phyloP scores from a whole-genome alignment of 2,113 vertebrate genomes.

The Chaetura pelagica region DNA sequence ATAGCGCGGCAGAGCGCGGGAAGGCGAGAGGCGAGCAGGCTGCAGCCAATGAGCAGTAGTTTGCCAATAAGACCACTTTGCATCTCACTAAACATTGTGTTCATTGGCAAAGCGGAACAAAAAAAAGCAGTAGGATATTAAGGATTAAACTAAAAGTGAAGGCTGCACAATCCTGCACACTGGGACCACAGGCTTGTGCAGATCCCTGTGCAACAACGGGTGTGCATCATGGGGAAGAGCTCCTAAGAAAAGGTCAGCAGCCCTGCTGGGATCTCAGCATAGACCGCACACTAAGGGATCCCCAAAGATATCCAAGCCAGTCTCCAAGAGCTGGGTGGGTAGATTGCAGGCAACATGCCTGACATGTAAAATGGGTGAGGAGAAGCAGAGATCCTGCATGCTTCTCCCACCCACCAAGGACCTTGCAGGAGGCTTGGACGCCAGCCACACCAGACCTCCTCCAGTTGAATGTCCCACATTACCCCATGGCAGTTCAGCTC shows the following conservation, averaged over 20 bases:
- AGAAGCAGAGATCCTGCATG: neutral
- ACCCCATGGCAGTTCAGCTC: neutral
- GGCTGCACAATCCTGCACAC: neutral
- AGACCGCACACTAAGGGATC: neutral
- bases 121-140: neutral
- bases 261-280: neutral
- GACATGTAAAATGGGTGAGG: neutral
- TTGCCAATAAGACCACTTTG: slow-evolving; percentile 4
- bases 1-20: neutral
- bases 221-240: neutral
- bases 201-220: too few species aligned
- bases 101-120: neutral
- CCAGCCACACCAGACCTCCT: neutral
- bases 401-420: neutral
- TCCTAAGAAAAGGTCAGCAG: neutral
- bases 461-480: neutral
- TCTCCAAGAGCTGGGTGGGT: neutral
- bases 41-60: neutral
- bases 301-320: neutral
- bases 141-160: neutral
- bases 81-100: neutral
- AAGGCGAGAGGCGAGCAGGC: neutral
- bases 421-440: neutral
- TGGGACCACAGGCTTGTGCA: fast-evolving
- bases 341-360: neutral